phyloP scores from a whole-genome alignment of 2,797 vertebrate genomes.

The Coluber constrictor region DNA sequence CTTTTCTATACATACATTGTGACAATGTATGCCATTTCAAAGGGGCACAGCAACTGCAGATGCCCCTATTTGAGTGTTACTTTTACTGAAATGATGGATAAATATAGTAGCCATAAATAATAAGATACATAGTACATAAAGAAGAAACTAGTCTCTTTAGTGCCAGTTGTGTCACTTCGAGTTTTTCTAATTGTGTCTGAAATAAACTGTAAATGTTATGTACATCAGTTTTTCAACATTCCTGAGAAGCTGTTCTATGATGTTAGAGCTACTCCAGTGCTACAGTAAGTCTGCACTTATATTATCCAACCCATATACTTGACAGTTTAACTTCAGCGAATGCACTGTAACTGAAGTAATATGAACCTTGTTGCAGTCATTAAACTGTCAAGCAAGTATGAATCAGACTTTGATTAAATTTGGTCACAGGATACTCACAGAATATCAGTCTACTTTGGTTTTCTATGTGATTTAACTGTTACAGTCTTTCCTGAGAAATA shows the following conservation, averaged over 20 bases:
- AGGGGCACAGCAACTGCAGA: neutral
- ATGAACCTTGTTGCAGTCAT: neutral
- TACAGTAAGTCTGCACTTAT: neutral
- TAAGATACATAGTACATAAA: neutral
- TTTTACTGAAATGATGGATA: neutral
- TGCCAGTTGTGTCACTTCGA: neutral
- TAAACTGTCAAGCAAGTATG: neutral
- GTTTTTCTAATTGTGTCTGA: neutral
- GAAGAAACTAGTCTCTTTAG: neutral
- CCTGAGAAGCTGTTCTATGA: neutral
- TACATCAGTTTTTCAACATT: neutral
- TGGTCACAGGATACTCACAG: neutral
- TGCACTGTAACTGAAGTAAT: neutral
- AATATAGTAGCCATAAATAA: neutral
- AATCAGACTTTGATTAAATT: neutral
- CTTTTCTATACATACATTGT: neutral
- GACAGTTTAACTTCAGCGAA: neutral
- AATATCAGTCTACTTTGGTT: neutral
- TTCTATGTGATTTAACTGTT: neutral
- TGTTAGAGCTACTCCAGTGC: neutral
- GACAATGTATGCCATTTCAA: neutral
- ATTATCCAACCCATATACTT: neutral
- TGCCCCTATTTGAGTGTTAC: neutral
- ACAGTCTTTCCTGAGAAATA: neutral
- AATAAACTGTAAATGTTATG: neutral